Conservation (phyloP, 1,140 invertebrate genomes). For the Procambarus virginalis region DNA sequence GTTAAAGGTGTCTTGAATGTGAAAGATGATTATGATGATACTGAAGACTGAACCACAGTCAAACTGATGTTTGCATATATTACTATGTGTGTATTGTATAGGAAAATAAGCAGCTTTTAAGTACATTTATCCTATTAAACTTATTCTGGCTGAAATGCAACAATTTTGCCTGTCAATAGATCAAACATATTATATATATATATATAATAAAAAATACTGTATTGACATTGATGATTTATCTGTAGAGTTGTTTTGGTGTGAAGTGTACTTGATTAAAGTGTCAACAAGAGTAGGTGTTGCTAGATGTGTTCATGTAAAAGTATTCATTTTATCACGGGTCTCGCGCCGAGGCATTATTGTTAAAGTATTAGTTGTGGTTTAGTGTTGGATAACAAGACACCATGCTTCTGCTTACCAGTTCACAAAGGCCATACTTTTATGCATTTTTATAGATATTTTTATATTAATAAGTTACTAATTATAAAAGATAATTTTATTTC, state of each 20-base stretch:
- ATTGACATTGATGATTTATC: not conserved
- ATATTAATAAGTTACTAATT: not conserved
- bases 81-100: not conserved
- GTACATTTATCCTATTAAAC: not conserved
- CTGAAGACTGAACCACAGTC: not conserved
- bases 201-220: too few relatives aligned
- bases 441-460: not conserved
- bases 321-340: not conserved
- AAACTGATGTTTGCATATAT: not conserved
- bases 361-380: not conserved
- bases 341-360: not conserved
- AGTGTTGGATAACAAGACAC: too few relatives aligned
- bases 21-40: not conserved
- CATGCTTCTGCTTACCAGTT: not conserved
- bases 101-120: not conserved
- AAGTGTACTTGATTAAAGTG: not conserved
- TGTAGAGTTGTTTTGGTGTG: not conserved
- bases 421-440: not conserved
- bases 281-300: not conserved
- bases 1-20: not conserved
- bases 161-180: too few relatives aligned
- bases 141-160: not conserved
- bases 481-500: not conserved
- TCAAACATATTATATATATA: too few relatives aligned
- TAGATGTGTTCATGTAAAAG: not conserved